Evolutionary conservation across 2,113 vertebrate species (phyloP).

Genomic region (Boulengeromyrus knoepffleri): DNA sequence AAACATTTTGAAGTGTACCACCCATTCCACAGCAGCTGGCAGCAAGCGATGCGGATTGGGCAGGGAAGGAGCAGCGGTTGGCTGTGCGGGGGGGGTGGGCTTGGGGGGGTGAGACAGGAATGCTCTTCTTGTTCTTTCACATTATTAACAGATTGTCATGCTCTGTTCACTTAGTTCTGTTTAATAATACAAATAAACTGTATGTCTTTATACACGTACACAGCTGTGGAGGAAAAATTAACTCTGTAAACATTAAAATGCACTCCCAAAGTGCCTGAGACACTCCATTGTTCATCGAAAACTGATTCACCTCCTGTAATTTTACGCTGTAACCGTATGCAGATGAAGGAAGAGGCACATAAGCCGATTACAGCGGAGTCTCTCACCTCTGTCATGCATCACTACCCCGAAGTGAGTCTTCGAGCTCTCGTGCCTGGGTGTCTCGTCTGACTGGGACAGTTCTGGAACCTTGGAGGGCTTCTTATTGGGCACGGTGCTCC

Average conservation of each 20-base stretch:
- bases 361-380: background rate
- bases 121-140: background rate
- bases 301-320: background rate
- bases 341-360: background rate
- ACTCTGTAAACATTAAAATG: background rate
- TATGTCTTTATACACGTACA: background rate
- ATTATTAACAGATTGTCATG: background rate
- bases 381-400: constrained; percentile 81
- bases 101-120: background rate
- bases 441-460: constrained; percentile 63
- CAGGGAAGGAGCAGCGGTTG: background rate
- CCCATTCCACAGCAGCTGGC: constrained; percentile 1
- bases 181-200: background rate
- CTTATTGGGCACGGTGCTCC: constrained; percentile 67
- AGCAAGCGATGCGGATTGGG: background rate
- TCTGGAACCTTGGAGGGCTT: constrained; percentile 64
- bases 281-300: background rate
- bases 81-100: background rate
- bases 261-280: background rate
- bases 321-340: background rate
- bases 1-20: constrained; percentile 21
- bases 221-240: background rate
- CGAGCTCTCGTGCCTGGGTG: constrained; percentile 56
- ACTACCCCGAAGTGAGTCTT: constrained; percentile 77
- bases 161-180: background rate